Percentiles rank a stretch among this genome's conserved stretches.
phyloP scores from a whole-genome alignment of 2,113 vertebrate species.

The Pholis gunnellus region DNA sequence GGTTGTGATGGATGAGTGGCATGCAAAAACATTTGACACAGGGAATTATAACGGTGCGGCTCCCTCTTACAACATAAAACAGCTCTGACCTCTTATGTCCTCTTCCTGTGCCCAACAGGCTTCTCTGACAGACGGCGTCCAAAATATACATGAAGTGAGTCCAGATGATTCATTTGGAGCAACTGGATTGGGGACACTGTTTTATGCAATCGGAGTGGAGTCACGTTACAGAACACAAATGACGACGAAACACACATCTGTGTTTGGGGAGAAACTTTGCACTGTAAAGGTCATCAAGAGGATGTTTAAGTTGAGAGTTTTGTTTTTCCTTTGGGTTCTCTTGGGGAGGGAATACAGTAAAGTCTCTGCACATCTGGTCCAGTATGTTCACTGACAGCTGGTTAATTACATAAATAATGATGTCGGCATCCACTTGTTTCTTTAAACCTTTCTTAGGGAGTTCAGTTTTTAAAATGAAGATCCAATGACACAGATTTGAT shows the following conservation, averaged over 20 bases:
- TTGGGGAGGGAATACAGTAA: not conserved
- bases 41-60: constrained; percentile 27
- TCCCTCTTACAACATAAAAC: constrained; percentile 41
- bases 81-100: constrained; percentile 33
- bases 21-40: constrained; percentile 29
- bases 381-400: not conserved
- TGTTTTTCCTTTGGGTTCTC: constrained; percentile 29
- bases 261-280: not conserved
- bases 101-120: constrained; percentile 28
- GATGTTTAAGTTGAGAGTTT: not conserved
- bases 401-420: constrained; percentile 21
- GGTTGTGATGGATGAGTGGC: constrained; percentile 49
- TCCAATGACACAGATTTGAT: constrained; percentile 48
- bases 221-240: constrained; percentile 6
- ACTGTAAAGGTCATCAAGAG: not conserved
- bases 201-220: constrained; percentile 47
- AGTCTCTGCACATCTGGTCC: constrained; percentile 13
- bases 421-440: not conserved
- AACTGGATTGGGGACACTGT: constrained; percentile 36
- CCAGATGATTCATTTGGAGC: constrained; percentile 50
- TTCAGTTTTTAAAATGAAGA: constrained; percentile 2
- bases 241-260: constrained; percentile 23
- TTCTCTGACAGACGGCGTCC: constrained; percentile 43
- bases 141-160: constrained; percentile 64
- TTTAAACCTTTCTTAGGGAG: constrained; percentile 4